phyloP scores from a whole-genome alignment of 2,797 vertebrate genomes.

The Vultur gryphus region DNA sequence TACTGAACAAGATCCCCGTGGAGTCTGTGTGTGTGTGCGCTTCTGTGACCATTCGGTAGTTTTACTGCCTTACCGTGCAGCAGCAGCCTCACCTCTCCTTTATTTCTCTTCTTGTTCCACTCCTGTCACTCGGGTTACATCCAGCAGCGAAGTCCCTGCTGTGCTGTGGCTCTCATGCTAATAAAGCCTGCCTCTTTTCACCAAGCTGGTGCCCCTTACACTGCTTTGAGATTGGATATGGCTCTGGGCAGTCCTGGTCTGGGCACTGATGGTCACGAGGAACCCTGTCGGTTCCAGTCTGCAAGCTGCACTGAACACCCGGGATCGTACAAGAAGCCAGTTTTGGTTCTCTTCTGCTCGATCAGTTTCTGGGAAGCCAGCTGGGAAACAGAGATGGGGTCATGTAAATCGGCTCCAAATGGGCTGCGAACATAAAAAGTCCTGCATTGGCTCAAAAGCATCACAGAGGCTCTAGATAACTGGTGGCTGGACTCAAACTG shows the following conservation, averaged over 20 bases:
- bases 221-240: rapidly evolving
- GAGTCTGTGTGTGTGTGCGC: neutral
- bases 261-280: rapidly evolving
- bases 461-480: neutral
- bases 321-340: rapidly evolving
- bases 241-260: neutral
- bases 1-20: rapidly evolving
- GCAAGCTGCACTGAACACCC: neutral
- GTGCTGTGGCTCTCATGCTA: neutral
- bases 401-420: neutral
- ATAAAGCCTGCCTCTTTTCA: neutral
- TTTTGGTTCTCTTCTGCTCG: neutral
- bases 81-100: neutral
- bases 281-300: neutral
- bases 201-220: neutral
- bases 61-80: neutral
- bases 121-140: neutral
- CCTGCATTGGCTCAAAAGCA: neutral
- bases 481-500: neutral
- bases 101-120: neutral
- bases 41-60: neutral
- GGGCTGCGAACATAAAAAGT: neutral
- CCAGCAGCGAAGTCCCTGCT: neutral
- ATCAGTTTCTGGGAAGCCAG: neutral
- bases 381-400: neutral